A percentile compares a stretch with the other conserved stretches of the same genome.
phyloP scores from a whole-genome alignment of 2,113 vertebrate genomes.

The Pungitius pungitius region DNA sequence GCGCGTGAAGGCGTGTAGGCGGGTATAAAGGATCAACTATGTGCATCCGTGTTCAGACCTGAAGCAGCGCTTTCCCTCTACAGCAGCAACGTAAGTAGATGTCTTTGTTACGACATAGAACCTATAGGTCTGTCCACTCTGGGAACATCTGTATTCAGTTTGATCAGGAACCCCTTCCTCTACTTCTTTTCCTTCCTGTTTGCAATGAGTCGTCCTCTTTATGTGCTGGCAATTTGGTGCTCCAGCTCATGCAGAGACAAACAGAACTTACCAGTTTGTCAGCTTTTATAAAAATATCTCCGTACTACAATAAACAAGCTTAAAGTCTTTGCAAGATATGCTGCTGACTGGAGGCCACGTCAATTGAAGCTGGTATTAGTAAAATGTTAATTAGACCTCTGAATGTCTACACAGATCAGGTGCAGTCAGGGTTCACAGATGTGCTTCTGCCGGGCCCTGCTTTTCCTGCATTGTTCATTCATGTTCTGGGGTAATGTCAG shows the following conservation, averaged over 20 bases:
- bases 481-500: not conserved
- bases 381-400: too few species aligned
- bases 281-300: not conserved
- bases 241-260: not conserved
- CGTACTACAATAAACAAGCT: not conserved
- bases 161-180: not conserved
- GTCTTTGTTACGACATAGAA: not conserved
- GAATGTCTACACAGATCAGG: slow-evolving; percentile 28
- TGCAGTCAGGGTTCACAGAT: not conserved
- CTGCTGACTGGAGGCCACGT: not conserved
- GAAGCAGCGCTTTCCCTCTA: slow-evolving; percentile 28
- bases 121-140: not conserved
- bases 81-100: slow-evolving; percentile 45
- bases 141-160: not conserved
- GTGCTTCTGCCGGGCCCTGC: not conserved
- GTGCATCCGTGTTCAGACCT: slow-evolving; percentile 54
- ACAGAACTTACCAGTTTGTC: slow-evolving; percentile 24
- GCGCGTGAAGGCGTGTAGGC: slow-evolving; percentile 34
- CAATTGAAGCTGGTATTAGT: too few species aligned
- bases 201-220: not conserved
- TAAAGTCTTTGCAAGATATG: not conserved
- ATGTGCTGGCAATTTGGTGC: not conserved
- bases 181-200: not conserved
- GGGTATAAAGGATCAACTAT: slow-evolving; percentile 31
- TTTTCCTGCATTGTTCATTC: not conserved